Percentiles rank a stretch among this genome's conserved stretches.
Evolutionary conservation across 2,113 vertebrate genomes (phyloP).

Genomic region (Epinephelus lanceolatus): DNA sequence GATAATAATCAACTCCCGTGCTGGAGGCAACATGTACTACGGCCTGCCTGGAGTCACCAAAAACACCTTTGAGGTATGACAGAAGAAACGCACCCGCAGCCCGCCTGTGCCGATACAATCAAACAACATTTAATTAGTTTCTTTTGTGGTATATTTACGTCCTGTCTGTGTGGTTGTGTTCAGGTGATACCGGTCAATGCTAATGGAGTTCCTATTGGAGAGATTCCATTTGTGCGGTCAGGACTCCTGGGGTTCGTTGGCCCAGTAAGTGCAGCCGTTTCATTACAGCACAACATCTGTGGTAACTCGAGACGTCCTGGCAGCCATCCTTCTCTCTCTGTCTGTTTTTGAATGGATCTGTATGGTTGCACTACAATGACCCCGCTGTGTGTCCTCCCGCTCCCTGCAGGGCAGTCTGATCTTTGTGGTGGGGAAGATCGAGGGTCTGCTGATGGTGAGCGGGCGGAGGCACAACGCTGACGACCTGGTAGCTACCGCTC

Average conservation of each 20-base stretch:
- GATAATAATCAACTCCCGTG: conserved; percentile 95
- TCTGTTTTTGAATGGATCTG: not conserved
- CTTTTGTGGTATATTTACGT: not conserved
- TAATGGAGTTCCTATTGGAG: conserved; percentile 91
- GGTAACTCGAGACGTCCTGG: not conserved
- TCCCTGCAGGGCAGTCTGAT: conserved; percentile 92
- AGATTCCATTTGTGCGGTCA: conserved; percentile 94
- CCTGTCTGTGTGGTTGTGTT: conserved; percentile 25
- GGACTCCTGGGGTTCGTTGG: conserved; percentile 97
- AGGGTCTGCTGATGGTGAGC: conserved; percentile 93
- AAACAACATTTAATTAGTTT: not conserved
- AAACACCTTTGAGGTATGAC: conserved; percentile 94
- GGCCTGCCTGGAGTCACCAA: conserved; percentile 95
- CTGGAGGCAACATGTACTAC: conserved; percentile 96
- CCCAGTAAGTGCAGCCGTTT: conserved; percentile 87
- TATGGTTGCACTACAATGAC: not conserved
- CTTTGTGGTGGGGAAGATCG: conserved; percentile 97
- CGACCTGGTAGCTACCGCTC: conserved; percentile 94
- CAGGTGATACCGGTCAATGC: conserved; percentile 95
- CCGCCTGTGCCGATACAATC: not conserved
- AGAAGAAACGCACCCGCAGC: not conserved
- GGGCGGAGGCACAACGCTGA: conserved; percentile 95
- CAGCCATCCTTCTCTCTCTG: not conserved
- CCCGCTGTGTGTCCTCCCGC: not conserved
- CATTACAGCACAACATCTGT: conserved; percentile 21